Conservation (phyloP, 2,113 vertebrate genomes). For the Verasper variegatus region DNA sequence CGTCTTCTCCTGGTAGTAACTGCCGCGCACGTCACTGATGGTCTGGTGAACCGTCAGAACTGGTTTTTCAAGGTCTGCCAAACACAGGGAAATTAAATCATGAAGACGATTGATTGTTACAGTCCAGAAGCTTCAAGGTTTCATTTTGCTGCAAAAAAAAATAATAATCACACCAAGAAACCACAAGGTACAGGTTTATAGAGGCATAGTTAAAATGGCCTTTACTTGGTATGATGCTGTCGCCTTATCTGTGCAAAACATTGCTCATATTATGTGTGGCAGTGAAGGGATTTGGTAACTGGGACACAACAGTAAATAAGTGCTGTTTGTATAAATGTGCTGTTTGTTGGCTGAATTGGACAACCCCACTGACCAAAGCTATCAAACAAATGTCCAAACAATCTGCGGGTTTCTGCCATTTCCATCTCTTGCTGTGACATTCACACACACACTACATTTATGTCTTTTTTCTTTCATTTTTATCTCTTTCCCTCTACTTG, state of each 20-base stretch:
- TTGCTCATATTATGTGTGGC: slow-evolving; percentile 13
- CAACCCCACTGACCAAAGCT: slow-evolving; percentile 47
- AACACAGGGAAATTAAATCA: slow-evolving; percentile 24
- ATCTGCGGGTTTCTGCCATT: slow-evolving; percentile 27
- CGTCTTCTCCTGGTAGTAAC: slow-evolving; percentile 98
- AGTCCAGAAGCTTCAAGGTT: background rate
- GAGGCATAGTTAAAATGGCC: background rate
- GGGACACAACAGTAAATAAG: slow-evolving; percentile 37
- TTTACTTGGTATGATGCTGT: slow-evolving; percentile 1
- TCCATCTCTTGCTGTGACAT: slow-evolving; percentile 19
- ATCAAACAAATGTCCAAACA: slow-evolving; percentile 49
- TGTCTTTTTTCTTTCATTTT: slow-evolving; percentile 37
- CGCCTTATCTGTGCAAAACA: slow-evolving; percentile 5
- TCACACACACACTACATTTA: background rate
- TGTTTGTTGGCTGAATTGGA: slow-evolving; percentile 39
- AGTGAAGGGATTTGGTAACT: slow-evolving; percentile 33
- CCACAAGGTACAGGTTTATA: background rate
- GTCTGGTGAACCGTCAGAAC: slow-evolving; percentile 97
- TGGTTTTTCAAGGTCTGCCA: slow-evolving; percentile 92
- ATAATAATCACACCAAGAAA: background rate
- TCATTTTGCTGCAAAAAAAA: background rate
- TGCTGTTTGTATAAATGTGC: slow-evolving; percentile 20
- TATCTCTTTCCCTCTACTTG: slow-evolving; percentile 5
- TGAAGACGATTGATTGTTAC: background rate
- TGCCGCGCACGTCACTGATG: slow-evolving; percentile 94